These are phyloP conservation scores for Mormyrus lacerda DNA, from an alignment of 2,113 vertebrate species.

Conservation along the genomic window DNA sequence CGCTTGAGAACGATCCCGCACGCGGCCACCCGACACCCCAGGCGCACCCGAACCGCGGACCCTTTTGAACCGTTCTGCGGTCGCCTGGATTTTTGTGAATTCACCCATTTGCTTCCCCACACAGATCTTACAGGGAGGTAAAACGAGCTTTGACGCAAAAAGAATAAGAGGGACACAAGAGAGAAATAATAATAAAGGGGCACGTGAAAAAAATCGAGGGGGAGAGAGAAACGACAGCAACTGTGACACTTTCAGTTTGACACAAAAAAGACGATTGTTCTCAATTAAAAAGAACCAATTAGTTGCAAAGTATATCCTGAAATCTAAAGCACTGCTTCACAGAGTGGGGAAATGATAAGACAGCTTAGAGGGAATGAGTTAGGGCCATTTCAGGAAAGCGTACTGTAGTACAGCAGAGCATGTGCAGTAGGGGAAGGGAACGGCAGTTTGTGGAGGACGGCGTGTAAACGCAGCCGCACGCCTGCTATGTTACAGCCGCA, in stretches of 20 bases:
- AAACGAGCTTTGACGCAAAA: not conserved
- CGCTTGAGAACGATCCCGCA: not conserved
- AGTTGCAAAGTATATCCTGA: not conserved
- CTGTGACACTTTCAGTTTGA: not conserved
- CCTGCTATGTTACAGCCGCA: conserved; percentile 5
- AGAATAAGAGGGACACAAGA: not conserved
- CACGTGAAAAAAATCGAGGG: not conserved
- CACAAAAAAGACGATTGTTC: not conserved
- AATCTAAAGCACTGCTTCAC: not conserved
- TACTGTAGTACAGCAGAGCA: not conserved
- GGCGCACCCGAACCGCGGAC: not conserved
- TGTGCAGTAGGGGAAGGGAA: not conserved
- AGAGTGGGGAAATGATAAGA: not conserved
- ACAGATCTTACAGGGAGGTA: not conserved
- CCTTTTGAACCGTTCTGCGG: not conserved
- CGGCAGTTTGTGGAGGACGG: not conserved
- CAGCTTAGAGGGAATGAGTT: not conserved
- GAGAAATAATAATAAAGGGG: not conserved
- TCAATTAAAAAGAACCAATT: not conserved
- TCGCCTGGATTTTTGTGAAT: not conserved
- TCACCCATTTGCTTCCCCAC: not conserved
- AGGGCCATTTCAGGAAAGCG: not conserved
- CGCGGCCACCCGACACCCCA: not conserved
- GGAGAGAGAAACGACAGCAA: not conserved
- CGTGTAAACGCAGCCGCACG: not conserved